Percentiles rank a stretch among this genome's conserved stretches.
Conservation (phyloP, 2,888 invertebrate genomes). For the Neria commutata region DNA sequence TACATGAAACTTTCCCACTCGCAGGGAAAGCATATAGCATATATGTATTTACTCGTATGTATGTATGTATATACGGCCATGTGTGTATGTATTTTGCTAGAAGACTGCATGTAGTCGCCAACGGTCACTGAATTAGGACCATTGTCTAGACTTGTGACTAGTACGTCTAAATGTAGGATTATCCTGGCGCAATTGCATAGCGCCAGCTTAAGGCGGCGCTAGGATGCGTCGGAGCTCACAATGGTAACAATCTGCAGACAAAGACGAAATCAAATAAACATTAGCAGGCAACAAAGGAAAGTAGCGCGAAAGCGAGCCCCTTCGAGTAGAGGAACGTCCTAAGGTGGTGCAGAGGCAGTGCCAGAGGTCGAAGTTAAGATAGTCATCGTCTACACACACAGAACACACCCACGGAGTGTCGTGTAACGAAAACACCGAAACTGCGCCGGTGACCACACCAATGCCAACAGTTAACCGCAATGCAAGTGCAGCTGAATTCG, state of each 20-base stretch:
- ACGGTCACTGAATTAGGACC: not conserved
- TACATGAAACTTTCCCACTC: no score
- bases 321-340: no score
- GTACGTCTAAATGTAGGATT: slow-evolving; percentile 46
- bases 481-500: not conserved
- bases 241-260: not conserved
- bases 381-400: slow-evolving; percentile 20
- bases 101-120: slow-evolving; percentile 8
- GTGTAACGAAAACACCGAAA: not conserved
- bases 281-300: slow-evolving; percentile 5
- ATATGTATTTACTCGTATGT: no score
- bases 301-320: not conserved
- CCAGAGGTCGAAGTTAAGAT: not conserved
- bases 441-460: not conserved
- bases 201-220: slow-evolving; percentile 21
- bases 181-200: slow-evolving; percentile 36
- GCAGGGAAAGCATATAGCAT: no score
- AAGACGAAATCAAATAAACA: slow-evolving; percentile 21
- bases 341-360: no score
- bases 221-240: no score
- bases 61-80: no score
- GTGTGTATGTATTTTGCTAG: no score
- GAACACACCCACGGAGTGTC: slow-evolving; percentile 14
- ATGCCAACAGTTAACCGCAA: not conserved
- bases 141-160: slow-evolving; percentile 48